Conservation (phyloP, 2,888 invertebrate species). For the Epinotia demarniana region DNA sequence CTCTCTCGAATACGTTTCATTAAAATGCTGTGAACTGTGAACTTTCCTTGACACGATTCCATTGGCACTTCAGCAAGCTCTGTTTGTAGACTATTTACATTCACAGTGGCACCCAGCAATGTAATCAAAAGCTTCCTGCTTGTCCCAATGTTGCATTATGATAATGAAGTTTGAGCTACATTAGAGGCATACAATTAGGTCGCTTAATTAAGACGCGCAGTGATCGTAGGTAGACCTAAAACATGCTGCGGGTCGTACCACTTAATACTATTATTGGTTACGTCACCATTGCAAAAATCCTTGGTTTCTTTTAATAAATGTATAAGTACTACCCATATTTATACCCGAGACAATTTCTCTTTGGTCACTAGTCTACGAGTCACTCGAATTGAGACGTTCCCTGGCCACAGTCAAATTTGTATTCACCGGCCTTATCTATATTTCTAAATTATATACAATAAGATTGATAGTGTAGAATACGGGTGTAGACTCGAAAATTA, state of each 20-base stretch:
- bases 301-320: no score
- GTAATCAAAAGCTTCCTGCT: constrained; percentile 70
- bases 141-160: constrained; percentile 74
- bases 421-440: no score
- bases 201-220: not conserved
- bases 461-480: no score
- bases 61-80: constrained; percentile 58
- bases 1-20: constrained; percentile 10
- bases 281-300: no score
- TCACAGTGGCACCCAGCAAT: constrained; percentile 65
- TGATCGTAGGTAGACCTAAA: not conserved
- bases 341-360: no score
- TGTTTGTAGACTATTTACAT: constrained; percentile 65
- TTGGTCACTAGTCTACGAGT: no score
- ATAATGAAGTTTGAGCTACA: constrained; percentile 61
- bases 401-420: no score
- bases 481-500: no score
- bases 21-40: constrained; percentile 18
- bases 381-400: no score
- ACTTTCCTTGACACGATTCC: constrained; percentile 42
- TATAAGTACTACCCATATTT: no score
- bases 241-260: not conserved
- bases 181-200: constrained; percentile 11
- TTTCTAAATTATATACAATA: no score
- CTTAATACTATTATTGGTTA: no score